These are phyloP conservation scores for Phrynosoma blainvillii DNA, from an alignment of 2,113 vertebrate genomes.

Conservation along the genomic window DNA sequence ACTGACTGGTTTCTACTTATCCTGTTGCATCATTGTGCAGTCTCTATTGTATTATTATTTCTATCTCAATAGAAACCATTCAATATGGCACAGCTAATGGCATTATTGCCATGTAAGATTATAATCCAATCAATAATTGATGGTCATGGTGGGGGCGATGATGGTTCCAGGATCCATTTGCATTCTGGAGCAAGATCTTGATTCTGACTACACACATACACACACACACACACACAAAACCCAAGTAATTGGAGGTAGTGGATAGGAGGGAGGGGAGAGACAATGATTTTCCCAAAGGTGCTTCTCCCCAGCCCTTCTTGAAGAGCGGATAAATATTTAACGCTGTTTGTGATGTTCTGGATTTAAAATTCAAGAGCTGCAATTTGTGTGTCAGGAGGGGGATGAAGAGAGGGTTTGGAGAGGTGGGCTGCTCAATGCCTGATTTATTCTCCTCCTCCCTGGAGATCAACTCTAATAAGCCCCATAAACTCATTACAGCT, in stretches of 20 bases:
- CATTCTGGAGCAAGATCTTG: not conserved
- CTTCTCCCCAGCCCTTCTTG: not conserved
- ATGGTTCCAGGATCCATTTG: not conserved
- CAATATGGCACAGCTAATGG: too few relatives aligned
- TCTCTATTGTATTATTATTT: too few relatives aligned
- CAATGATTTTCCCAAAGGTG: not conserved
- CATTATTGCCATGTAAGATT: too few relatives aligned
- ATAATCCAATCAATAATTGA: too few relatives aligned
- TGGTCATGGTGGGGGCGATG: not conserved
- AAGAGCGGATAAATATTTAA: slow-evolving; percentile 41
- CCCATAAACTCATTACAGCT: not conserved
- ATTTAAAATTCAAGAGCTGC: slow-evolving; percentile 45
- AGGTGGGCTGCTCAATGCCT: not conserved
- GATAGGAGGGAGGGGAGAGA: not conserved
- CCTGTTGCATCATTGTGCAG: too few relatives aligned
- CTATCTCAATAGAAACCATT: too few relatives aligned
- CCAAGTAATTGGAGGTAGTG: too few relatives aligned
- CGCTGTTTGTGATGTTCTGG: not conserved
- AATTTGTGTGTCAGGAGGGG: not conserved
- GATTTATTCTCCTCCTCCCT: too few relatives aligned
- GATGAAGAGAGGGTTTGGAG: not conserved
- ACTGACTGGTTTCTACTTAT: too few relatives aligned
- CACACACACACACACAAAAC: not conserved
- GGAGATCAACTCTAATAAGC: not conserved
- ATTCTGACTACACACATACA: not conserved